Conservation (phyloP, 2,113 vertebrate genomes). For the Opisthocomus hoazin region DNA sequence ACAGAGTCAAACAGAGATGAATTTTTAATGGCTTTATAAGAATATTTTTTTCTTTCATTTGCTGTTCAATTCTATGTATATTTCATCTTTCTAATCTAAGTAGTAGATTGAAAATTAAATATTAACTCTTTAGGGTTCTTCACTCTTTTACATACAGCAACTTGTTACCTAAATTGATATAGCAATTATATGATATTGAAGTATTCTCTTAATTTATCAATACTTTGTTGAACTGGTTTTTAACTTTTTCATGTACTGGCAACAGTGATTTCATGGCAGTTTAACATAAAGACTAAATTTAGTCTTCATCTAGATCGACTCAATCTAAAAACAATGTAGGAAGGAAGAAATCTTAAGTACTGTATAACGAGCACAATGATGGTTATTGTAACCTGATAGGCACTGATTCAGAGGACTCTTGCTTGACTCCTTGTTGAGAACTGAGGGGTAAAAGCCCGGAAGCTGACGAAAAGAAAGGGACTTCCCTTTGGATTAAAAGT, state of each 20-base stretch:
- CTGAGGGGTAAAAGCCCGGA: neutral
- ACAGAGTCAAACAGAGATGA: neutral
- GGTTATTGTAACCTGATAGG: neutral
- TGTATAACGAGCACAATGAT: neutral
- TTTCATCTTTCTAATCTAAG: neutral
- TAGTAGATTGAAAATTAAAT: neutral
- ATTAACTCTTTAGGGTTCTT: neutral
- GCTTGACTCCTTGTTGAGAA: neutral
- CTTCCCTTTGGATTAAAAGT: neutral
- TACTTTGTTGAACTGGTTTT: neutral
- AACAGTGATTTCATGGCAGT: neutral
- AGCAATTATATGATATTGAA: neutral
- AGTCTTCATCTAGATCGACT: neutral
- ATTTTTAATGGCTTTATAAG: neutral
- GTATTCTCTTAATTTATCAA: neutral
- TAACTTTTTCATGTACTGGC: neutral
- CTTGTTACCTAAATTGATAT: neutral
- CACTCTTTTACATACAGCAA: neutral
- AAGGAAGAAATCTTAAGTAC: neutral
- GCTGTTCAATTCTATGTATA: neutral
- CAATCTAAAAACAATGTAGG: neutral
- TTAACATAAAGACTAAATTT: neutral
- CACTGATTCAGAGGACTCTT: neutral
- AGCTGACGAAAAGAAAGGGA: neutral
- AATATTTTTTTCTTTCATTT: neutral